These are phyloP conservation scores for Drosophila varians DNA, from an alignment of 1,140 invertebrate species.

Conservation along the genomic window DNA sequence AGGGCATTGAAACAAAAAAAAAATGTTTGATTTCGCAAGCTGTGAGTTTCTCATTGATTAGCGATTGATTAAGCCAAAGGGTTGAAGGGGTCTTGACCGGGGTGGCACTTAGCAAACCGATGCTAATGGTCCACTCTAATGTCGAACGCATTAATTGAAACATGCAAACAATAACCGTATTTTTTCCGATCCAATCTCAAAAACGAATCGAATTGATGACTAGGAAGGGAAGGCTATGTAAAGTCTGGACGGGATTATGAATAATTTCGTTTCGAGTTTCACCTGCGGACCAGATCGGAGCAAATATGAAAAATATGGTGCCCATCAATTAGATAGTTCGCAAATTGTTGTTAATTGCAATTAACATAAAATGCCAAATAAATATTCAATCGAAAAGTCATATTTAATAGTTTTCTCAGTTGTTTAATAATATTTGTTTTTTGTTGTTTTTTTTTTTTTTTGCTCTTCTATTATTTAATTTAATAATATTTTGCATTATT, in stretches of 20 bases:
- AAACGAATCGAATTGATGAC: conserved; percentile 19
- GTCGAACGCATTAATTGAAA: conserved; percentile 69
- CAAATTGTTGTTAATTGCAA: conserved; percentile 71
- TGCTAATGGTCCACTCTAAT: conserved; percentile 71
- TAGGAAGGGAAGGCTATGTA: conserved; percentile 52
- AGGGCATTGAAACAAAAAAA: background rate
- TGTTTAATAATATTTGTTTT: conserved; percentile 68
- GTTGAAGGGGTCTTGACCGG: conserved; percentile 41
- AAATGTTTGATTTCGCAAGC: conserved; percentile 25
- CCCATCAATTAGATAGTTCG: conserved; percentile 66
- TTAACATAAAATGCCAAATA: conserved; percentile 48
- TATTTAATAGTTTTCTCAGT: conserved; percentile 50
- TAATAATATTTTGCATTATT: too few species aligned
- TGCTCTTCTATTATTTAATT: conserved; percentile 10
- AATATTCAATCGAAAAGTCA: conserved; percentile 20
- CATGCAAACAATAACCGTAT: conserved; percentile 53
- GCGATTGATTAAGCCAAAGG: conserved; percentile 55
- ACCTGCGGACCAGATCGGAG: conserved; percentile 30
- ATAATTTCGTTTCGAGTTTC: conserved; percentile 27
- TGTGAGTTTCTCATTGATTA: conserved; percentile 62
- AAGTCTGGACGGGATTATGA: conserved; percentile 48
- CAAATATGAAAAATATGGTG: conserved; percentile 31
- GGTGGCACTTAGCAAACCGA: conserved; percentile 50
- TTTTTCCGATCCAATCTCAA: background rate
- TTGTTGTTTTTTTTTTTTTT: conserved; percentile 34